Conservation (phyloP, 2,888 invertebrate species). For the Blastobasis lacticolella region DNA sequence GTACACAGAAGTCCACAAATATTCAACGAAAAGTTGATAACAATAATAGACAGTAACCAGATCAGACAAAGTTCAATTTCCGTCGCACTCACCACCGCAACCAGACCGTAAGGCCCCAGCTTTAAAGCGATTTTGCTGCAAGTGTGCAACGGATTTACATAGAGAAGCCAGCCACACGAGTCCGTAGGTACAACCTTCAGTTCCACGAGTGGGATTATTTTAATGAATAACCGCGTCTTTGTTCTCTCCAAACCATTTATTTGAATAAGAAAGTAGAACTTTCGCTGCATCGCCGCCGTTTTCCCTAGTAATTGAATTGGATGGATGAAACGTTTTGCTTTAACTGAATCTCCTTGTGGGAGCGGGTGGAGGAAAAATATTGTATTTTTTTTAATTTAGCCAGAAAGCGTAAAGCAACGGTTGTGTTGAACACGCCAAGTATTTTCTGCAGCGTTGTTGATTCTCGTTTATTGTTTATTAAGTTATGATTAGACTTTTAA, state of each 20-base stretch:
- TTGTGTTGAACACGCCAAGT: background rate
- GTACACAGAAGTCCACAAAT: no score
- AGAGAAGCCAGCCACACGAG: no score
- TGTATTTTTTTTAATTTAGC: constrained; percentile 5
- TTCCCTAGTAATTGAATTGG: constrained; percentile 65
- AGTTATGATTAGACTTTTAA: no score
- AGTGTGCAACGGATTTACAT: no score
- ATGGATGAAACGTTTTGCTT: constrained; percentile 40
- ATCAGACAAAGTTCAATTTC: no score
- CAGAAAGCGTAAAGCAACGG: constrained; percentile 2
- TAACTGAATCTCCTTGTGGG: constrained; percentile 8
- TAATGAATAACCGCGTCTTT: constrained; percentile 58
- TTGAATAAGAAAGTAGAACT: constrained; percentile 64
- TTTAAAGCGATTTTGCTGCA: no score
- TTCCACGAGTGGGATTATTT: constrained; percentile 46
- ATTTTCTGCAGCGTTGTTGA: no score
- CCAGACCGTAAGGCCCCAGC: no score
- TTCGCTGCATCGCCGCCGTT: constrained; percentile 44
- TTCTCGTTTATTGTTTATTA: no score
- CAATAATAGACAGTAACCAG: no score
- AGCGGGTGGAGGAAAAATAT: background rate
- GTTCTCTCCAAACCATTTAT: constrained; percentile 53
- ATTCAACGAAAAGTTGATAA: no score
- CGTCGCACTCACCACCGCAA: no score
- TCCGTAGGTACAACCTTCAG: constrained; percentile 16